Conservation (phyloP, 1,140 invertebrate species). For the Monomorium pharaonis region DNA sequence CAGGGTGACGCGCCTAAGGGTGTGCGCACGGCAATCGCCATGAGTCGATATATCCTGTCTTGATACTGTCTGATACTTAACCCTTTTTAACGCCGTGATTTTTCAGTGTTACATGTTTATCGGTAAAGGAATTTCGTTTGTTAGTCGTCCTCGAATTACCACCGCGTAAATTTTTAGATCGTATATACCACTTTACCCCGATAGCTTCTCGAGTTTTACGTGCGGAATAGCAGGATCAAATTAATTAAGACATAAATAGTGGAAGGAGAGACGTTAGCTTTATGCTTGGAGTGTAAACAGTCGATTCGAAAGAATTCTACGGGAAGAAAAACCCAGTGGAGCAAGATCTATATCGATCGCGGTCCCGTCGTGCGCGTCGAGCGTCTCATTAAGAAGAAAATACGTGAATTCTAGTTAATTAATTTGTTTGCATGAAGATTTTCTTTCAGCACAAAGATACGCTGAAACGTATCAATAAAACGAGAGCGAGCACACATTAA, state of each 20-base stretch:
- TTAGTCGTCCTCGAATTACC: background rate
- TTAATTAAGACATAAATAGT: background rate
- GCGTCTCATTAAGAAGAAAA: background rate
- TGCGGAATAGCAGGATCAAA: background rate
- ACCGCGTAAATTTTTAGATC: background rate
- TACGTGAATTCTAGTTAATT: background rate
- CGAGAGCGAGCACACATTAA: background rate
- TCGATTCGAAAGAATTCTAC: background rate
- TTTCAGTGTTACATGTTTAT: background rate
- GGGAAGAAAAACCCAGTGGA: background rate
- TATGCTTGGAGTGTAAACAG: background rate
- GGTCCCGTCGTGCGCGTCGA: background rate
- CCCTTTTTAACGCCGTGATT: background rate
- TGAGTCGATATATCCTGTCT: background rate
- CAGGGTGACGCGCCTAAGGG: slow-evolving; percentile 57
- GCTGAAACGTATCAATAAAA: background rate
- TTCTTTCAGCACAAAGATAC: background rate
- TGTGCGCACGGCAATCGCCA: slow-evolving; percentile 8
- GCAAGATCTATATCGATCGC: background rate
- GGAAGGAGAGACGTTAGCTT: background rate
- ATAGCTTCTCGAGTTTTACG: background rate
- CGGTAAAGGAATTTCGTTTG: background rate
- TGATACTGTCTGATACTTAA: background rate
- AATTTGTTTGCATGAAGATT: background rate
- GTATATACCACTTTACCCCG: background rate